Evolutionary conservation across 92 coral and sea anemone genomes (phyloP).

Genomic region (Palythoa caribaeorum): DNA sequence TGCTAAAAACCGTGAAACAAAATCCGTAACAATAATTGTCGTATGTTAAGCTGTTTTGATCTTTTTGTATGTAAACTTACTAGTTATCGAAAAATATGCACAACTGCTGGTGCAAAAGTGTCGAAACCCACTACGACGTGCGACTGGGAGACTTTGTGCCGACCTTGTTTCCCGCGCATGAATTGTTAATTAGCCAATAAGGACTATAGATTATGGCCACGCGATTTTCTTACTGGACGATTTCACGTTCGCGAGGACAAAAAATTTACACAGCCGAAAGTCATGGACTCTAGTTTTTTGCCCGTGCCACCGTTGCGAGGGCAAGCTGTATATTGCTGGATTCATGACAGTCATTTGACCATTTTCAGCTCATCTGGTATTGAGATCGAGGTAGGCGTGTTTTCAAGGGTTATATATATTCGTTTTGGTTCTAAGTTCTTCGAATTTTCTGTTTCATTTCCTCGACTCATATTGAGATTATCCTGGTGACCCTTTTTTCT

Average conservation of each 20-base stretch:
- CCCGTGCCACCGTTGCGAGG: slow-evolving; percentile 3
- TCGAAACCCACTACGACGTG: neutral
- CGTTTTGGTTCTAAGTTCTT: neutral
- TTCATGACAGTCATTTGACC: no score
- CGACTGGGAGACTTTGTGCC: neutral
- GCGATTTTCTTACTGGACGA: neutral
- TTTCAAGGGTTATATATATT: neutral
- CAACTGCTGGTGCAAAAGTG: neutral
- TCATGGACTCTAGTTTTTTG: neutral
- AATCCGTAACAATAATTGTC: no score
- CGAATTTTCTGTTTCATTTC: neutral
- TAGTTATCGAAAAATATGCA: neutral
- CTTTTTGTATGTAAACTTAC: neutral
- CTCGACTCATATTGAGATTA: neutral
- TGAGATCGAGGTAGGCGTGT: neutral
- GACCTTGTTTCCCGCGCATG: slow-evolving; percentile 2
- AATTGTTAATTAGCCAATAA: neutral
- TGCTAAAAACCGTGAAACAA: no score
- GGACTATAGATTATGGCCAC: neutral
- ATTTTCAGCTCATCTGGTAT: neutral
- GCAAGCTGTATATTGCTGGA: slow-evolving; percentile 7
- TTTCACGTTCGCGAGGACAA: neutral
- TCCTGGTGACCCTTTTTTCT: neutral
- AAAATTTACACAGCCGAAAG: neutral
- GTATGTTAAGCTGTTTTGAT: no score